Conservation (phyloP, 2,113 vertebrate genomes). For the Rhea pennata region DNA sequence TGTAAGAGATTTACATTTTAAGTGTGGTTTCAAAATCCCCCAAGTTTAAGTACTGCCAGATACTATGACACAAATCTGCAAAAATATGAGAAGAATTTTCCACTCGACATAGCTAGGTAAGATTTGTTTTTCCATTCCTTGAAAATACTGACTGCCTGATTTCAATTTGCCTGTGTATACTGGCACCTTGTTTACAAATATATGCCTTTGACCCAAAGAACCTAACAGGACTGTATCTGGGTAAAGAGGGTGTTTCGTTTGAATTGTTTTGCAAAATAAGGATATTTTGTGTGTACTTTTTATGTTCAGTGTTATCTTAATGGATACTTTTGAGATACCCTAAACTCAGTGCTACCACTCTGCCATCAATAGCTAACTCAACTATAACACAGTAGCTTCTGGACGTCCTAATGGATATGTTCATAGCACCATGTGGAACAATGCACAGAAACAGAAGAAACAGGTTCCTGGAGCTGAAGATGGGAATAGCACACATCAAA, state of each 20-base stretch:
- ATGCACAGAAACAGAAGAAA: not conserved
- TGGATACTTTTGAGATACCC: not conserved
- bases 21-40: not conserved
- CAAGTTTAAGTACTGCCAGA: not conserved
- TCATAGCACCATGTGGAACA: not conserved
- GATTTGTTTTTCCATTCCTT: not conserved
- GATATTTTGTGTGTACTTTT: not conserved
- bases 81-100: not conserved
- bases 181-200: not conserved
- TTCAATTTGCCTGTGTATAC: not conserved
- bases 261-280: not conserved
- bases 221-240: fast-evolving
- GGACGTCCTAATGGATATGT: not conserved
- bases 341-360: not conserved
- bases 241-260: not conserved
- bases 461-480: not conserved
- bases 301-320: not conserved
- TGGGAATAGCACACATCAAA: not conserved
- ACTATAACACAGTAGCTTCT: not conserved
- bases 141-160: not conserved
- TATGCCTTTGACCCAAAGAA: not conserved
- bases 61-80: not conserved
- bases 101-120: not conserved
- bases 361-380: not conserved
- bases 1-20: not conserved